Conservation (phyloP, 2,888 invertebrate species). For the Dasysyrphus albostriatus region DNA sequence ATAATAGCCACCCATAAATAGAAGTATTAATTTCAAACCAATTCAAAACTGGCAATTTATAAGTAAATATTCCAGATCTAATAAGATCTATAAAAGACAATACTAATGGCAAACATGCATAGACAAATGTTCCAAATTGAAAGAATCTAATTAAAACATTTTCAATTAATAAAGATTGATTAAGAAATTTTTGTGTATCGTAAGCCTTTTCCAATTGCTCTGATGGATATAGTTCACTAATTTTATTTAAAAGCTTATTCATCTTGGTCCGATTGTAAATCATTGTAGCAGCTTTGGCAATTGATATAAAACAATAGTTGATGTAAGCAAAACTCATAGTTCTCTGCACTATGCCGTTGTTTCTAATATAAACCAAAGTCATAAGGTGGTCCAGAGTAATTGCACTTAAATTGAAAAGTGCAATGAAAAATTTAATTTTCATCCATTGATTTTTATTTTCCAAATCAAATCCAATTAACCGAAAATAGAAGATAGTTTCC, state of each 20-base stretch:
- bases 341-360: not conserved
- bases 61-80: not conserved
- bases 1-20: not conserved
- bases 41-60: not conserved
- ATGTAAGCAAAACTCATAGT: not conserved
- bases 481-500: not conserved
- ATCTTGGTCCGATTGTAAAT: not conserved
- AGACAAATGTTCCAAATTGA: not conserved
- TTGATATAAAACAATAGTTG: not conserved
- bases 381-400: not conserved
- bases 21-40: not conserved
- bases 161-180: not conserved
- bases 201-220: not conserved
- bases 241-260: not conserved
- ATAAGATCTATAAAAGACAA: not conserved
- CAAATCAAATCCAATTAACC: not conserved
- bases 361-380: not conserved
- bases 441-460: conserved; percentile 15
- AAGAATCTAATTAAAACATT: not conserved
- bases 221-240: not conserved
- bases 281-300: not conserved
- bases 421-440: not conserved
- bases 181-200: not conserved
- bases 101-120: not conserved
- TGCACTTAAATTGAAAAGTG: not conserved